These are phyloP conservation scores for Acanthurus lineatus DNA, from an alignment of 2,797 vertebrate genomes.

Conservation along the genomic window DNA sequence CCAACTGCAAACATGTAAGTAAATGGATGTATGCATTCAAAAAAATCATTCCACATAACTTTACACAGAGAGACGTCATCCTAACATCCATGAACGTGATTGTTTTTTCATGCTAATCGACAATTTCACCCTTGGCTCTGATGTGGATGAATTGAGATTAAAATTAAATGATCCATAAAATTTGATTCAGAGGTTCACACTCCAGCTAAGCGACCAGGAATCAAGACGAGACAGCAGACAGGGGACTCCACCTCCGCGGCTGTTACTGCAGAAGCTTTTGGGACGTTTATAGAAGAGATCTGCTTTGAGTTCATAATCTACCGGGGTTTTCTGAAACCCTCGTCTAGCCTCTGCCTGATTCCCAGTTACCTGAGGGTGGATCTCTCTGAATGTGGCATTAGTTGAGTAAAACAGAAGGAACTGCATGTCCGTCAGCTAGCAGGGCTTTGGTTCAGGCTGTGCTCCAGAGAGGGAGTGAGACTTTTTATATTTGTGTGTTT, in stretches of 20 bases:
- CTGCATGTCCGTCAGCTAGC: slow-evolving; percentile 42
- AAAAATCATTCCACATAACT: slow-evolving; percentile 62
- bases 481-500: slow-evolving; percentile 24
- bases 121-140: slow-evolving; percentile 69
- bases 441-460: slow-evolving; percentile 81
- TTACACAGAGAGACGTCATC: slow-evolving; percentile 64
- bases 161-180: slow-evolving; percentile 74
- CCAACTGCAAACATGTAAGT: slow-evolving; percentile 61
- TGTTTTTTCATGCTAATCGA: slow-evolving; percentile 71
- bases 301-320: slow-evolving; percentile 32
- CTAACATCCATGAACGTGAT: slow-evolving; percentile 70
- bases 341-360: slow-evolving; percentile 26
- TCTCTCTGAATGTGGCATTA: slow-evolving; percentile 35
- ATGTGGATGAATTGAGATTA: slow-evolving; percentile 60
- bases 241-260: slow-evolving; percentile 2
- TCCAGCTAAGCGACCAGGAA: slow-evolving; percentile 42
- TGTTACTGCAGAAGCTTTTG: background rate
- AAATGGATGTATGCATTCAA: slow-evolving; percentile 59
- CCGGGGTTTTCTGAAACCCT: slow-evolving; percentile 15
- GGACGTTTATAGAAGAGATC: slow-evolving; percentile 20
- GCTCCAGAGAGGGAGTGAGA: slow-evolving; percentile 60
- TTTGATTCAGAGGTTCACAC: slow-evolving; percentile 59
- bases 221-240: slow-evolving; percentile 22
- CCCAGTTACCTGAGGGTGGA: slow-evolving; percentile 62
- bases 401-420: slow-evolving; percentile 29